Percentiles rank a stretch among this genome's conserved stretches.
phyloP scores from a whole-genome alignment of 2,888 invertebrate genomes.

The Eristalis intricaria region DNA sequence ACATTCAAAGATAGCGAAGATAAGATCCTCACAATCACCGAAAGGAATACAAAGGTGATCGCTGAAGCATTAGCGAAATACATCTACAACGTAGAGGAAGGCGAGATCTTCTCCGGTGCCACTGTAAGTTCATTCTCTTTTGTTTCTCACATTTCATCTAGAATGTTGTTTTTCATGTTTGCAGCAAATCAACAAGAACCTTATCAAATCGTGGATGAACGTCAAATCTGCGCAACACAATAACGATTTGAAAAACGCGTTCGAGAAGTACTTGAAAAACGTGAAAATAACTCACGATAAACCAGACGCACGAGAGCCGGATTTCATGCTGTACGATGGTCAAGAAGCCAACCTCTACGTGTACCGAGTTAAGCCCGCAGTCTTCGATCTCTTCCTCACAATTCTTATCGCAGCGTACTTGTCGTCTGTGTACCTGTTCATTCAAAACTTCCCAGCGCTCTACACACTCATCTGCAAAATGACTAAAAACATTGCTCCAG shows the following conservation, averaged over 20 bases:
- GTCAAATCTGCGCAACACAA: constrained; percentile 87
- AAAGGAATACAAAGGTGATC: constrained; percentile 86
- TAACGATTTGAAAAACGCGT: constrained; percentile 86
- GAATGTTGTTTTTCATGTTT: constrained; percentile 41
- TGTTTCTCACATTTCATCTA: background rate
- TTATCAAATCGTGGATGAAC: constrained; percentile 89
- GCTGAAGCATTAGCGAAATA: constrained; percentile 93
- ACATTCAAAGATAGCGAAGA: constrained; percentile 78
- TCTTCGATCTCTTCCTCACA: constrained; percentile 97
- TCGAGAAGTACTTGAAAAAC: constrained; percentile 90
- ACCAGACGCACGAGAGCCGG: constrained; percentile 94
- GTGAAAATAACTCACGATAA: constrained; percentile 86
- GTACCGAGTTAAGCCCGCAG: constrained; percentile 98
- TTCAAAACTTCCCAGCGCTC: constrained; percentile 87
- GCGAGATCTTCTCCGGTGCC: constrained; percentile 87
- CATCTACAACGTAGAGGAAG: constrained; percentile 87
- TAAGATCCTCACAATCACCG: constrained; percentile 74
- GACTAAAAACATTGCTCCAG: constrained; percentile 73
- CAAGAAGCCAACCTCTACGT: constrained; percentile 90
- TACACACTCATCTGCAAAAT: constrained; percentile 85
- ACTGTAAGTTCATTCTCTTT: constrained; percentile 84
- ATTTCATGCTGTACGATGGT: constrained; percentile 94
- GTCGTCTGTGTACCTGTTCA: constrained; percentile 90
- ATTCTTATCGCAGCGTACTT: constrained; percentile 92
- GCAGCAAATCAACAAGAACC: constrained; percentile 88